Base-by-base conservation (phyloP, 2,888 invertebrate species). In the Rhaphigaster nebulosa region DNA sequence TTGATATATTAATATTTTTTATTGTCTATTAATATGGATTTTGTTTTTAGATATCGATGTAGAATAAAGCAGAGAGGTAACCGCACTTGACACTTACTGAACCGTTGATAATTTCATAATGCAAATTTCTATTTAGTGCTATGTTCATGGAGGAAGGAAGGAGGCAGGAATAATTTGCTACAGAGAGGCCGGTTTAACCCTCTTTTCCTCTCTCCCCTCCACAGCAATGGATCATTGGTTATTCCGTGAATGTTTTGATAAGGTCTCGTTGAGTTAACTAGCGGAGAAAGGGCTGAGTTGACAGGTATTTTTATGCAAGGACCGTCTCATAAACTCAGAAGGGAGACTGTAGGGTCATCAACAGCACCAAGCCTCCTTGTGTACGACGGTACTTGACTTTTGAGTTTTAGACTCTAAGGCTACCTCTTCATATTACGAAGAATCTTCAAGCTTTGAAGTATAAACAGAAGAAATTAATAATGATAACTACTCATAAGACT, bases 121-220 rank as follows among this genome's bases (percentile, higher is more conserved):
- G 20, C 23, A 23, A 54, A 54, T 23, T n/a, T 60, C 1, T 10
- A 26, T 60, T n/a, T 60, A n/a, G n/a, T 60, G 60, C 26, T 60
- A 1, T n/a, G 10, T 60, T 60, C n/a, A 12, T 23, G 12, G n/a
- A n/a, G 60, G 3, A 12, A 13, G 20, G 23, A 10, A 45, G 45
- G 10, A 45, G 45, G 10, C 45, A 52, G 45, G 45, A 45, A 45
- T 45, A 45, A 45, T 45, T 5, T 45, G 60, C 1, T n/a, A 2
- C 1, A 8, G 0, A n/a, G 13, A 2, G 3, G 4, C n/a, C 6
- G 12, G n/a, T 1, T 12, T 1, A 10, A 1, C n/a, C 26, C 1
- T 60, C 4, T n/a, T 5, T 26, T 12, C 18, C 18, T 10, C 18
- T n/a, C 18, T 18, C 29, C 29, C n/a, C 18, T 29, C 29, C 18